Base-by-base conservation (phyloP, 1,140 invertebrate species). In the Penaeus vannamei region DNA sequence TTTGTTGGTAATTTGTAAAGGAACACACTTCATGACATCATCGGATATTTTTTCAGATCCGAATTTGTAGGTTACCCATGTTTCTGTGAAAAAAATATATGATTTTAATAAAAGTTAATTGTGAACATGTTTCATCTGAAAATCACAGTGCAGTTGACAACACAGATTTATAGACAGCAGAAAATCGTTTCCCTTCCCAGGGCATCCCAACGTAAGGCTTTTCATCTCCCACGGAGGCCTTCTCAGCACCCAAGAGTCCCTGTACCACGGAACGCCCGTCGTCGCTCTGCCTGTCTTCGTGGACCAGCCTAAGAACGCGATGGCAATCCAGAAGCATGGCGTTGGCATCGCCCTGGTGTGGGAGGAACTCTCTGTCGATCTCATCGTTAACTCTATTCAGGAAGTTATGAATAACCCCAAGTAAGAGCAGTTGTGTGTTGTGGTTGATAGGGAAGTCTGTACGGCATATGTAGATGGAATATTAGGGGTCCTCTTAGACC, bases 181-280 rank as follows among this genome's bases (percentile, higher is more conserved):
- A 53, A 53, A 14, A 10, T 17, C 17, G 10, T 53, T 53, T 53
- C 17, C 10, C 14, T 17, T 12, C 53, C 53, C 96, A 97, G 91
- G 95, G 95, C 32, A 96, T 96, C 0, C 94, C 96, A 60, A 94
- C 96, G 92, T 95, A 26, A 84, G 61, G 46, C 81, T 89, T 20
- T 89, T 89, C 72, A 84, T 89, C 53, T 76, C 64, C 14, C 87
- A 89, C 22, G 66, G 87, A n/a, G 87, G 87, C 10, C 82, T 76
- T 20, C 82, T 80, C 46, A 81, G 96, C n/a, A 95, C 94, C 1
- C 95, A 95, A 66, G 96, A 97, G 92, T 95, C 96, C 17, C 94
- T 96, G 80, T 95, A 96, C 91, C 96, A 94, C 91, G 96, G 95
- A 10, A 95, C 97, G 8, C 96, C 96, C 0, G 94, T 96, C 64